Evolutionary conservation across 2,797 vertebrate genomes (phyloP).

Genomic region (Onychomys torridus): DNA sequence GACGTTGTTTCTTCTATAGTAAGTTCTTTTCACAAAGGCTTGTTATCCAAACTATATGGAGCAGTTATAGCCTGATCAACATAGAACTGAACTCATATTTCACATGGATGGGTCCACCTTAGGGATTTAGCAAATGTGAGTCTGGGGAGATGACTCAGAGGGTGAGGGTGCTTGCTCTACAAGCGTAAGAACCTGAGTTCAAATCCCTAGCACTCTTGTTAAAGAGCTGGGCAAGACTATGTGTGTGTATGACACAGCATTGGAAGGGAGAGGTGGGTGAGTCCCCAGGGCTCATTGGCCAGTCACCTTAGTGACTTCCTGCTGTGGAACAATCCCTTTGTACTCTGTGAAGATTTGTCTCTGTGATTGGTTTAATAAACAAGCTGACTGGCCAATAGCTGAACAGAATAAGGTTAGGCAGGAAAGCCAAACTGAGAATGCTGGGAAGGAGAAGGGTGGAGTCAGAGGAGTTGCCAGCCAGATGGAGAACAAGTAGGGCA

Average conservation of each 20-base stretch:
- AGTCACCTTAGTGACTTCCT: not conserved
- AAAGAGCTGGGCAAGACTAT: too few relatives aligned
- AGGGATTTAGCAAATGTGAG: not conserved
- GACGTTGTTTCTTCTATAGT: not conserved
- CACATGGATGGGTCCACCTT: not conserved
- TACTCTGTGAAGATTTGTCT: too few relatives aligned
- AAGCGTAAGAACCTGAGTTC: not conserved
- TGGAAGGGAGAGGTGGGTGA: not conserved
- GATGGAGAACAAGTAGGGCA: too few relatives aligned
- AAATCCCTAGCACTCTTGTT: not conserved
- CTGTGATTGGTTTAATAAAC: too few relatives aligned
- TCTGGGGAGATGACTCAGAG: not conserved
- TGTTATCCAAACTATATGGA: too few relatives aligned
- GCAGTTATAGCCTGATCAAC: not conserved
- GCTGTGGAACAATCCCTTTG: too few relatives aligned
- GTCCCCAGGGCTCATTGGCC: not conserved
- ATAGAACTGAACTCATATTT: not conserved
- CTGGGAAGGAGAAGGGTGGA: too few relatives aligned
- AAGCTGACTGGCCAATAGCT: too few relatives aligned
- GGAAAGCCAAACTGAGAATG: too few relatives aligned
- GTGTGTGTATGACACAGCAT: not conserved
- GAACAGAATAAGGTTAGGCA: too few relatives aligned
- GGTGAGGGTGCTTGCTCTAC: not conserved
- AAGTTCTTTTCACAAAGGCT: not conserved
- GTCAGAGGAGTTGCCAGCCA: too few relatives aligned